Evolutionary conservation across 1,140 invertebrate genomes (phyloP), one percentile per base, ranked within the genome.

Genomic region (Trialeurodes vaporariorum): DNA sequence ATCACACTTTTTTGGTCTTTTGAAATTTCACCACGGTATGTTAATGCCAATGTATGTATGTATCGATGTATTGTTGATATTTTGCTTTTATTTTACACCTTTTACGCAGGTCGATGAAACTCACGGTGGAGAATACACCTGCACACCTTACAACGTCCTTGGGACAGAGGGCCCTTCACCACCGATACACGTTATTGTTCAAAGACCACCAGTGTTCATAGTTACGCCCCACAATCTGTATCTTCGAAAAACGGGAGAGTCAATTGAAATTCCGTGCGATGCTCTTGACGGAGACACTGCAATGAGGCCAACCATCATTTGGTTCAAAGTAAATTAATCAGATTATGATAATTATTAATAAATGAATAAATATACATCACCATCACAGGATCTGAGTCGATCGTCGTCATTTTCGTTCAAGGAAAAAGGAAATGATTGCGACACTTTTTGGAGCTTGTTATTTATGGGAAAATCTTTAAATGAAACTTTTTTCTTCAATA

Each of bases 141-240:
- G 94, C 76, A 96, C 91, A 9, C 94, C 95, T 26, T 93, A 90
- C 78, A 98, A 96, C 77, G 84, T 87, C 63, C 83, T 95, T 72
- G 94, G 93, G 24, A 88, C 89, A 2, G 89, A 88, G 64, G 91
- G 93, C 1, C 84, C 90, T 21, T 96, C 93, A 60, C 85, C 87
- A 34, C 82, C 85, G 9, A 94, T 96, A 77, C 87, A 90, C 74
- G 93, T 98, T 69, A 83, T 94, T 73, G 94, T 98, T 61, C 88
- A 91, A 81, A 86, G 87, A 61, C 90, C 91, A 23, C 91, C 91
- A 13, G 82, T 87, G 64, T 90, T 93, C 76, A 86, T 84, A 0
- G 78, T 86, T 17, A 86, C 84, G 0, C 91, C 92, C 17, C 87
- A 89, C 75, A 86, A 88, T 72, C 79, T 93, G 70, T 93, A 93